Base-by-base conservation (phyloP, 37 sponge, comb jelly and placozoan genomes). In the Halichondria panicea region DNA sequence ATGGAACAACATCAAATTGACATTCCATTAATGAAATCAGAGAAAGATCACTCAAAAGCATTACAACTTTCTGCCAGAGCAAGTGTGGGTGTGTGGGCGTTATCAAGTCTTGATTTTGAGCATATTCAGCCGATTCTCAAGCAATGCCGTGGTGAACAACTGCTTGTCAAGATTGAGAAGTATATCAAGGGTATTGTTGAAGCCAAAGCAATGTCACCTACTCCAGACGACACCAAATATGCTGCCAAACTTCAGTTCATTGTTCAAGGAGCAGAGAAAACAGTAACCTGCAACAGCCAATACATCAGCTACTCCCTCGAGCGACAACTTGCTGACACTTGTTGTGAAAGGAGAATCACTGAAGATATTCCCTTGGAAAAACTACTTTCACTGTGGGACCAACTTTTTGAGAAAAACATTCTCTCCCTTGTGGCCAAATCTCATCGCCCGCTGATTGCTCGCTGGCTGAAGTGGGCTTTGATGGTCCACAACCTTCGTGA, bases 381-480 rank as follows among this genome's bases (percentile, higher is more conserved):
- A 1, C 24, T 70, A 12, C 24, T 70, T 9, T 21, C 37, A 7
- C 36, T 70, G 45, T 84, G 85, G 85, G 72, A 60, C 37, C 27
- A 27, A 15, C 40, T 70, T 33, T 85, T 85, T 22, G 8, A 78
- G 36, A 55, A 72, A 32, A 54, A 78, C 12, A 43, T 72, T 45
- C 79, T 85, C 0, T 72, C 65, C 13, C 68, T 76, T 7, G 66
- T 85, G 18, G 42, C 44, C 0, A 21, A 28, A 0, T 57, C 73
- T 38, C 70, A 72, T 57, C 66, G 72, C n/a, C 60, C 74, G 9
- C 79, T 85, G 28, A 53, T 85, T 63, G 86, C 86, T 33, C 41
- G 86, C 30, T 85, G 86, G 86, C 61, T 85, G 24, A 71, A 71
- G 6, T 85, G 86, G 86, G 48, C 67, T 41, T 34, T 85, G 37